These are phyloP conservation scores for Ctenochaetus hawaiiensis DNA, from an alignment of 2,797 vertebrate genomes.

Conservation along the genomic window DNA sequence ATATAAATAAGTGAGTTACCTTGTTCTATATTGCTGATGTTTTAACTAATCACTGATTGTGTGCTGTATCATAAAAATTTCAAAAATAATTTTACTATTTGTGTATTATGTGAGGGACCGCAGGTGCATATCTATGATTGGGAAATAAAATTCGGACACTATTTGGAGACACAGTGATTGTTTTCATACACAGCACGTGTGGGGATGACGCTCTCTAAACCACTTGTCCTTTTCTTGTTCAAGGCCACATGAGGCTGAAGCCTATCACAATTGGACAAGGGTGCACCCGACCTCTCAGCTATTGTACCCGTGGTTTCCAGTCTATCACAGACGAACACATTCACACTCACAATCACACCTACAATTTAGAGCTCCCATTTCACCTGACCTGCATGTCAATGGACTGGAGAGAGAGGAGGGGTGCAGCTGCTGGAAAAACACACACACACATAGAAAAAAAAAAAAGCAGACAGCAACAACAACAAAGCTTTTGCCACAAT, in stretches of 20 bases:
- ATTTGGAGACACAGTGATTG: background rate
- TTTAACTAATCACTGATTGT: constrained; percentile 2
- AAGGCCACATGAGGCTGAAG: background rate
- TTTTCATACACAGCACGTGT: background rate
- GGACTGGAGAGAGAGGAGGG: constrained; percentile 8
- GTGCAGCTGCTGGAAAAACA: constrained; percentile 23
- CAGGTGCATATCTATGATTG: too few species aligned
- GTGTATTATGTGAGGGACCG: background rate
- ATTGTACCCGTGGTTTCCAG: constrained; percentile 5
- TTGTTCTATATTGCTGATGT: background rate
- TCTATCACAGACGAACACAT: constrained; percentile 28
- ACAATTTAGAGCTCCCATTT: constrained; percentile 37
- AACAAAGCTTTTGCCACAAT: background rate
- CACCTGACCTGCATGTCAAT: constrained; percentile 38
- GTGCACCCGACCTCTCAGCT: background rate
- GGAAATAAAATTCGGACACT: background rate
- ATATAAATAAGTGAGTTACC: background rate
- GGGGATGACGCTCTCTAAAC: background rate
- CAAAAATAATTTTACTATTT: background rate
- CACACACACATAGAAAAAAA: background rate
- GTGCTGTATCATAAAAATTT: background rate
- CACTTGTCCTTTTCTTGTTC: constrained; percentile 30
- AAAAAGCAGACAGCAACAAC: background rate
- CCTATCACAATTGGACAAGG: background rate
- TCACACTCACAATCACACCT: constrained; percentile 30